Base-by-base conservation (phyloP, 2,113 vertebrate genomes). In the Montifringilla adamsi region DNA sequence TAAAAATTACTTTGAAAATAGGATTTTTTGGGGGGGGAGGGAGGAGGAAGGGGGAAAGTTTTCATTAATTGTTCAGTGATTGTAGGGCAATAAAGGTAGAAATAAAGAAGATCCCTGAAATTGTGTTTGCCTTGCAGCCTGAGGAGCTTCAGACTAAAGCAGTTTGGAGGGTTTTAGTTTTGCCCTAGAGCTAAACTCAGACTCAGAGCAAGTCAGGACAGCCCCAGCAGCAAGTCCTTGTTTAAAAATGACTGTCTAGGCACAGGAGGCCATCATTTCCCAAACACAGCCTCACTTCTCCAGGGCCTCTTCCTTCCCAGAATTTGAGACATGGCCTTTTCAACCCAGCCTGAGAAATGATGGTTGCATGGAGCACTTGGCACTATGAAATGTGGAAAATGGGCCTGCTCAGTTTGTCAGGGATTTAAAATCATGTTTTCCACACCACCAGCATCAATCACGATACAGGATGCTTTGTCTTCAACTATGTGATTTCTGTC, bases 31-130 rank as follows among this genome's bases (percentile, higher is more conserved):
- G 6, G 3, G 33, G 15, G 21, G 1, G 1, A 13, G 12, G 6
- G 6, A 27, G 14, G 10, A 4, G 12, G 6, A 6, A 11, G 4
- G 4, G 7, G 2, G 23, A 3, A 9, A 12, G 6, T 37, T 74
- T 56, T 72, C 31, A 56, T 84, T 77, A 72, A 58, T 91, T 77
- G 4, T 64, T 52, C 27, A 13, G 11, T 12, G 44, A 15, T 30
- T 53, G 27, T 3, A n/a, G 14, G 14, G n/a, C 6, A 27, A 46
- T 33, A 10, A 15, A 53, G 23, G 26, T 0, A 46, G 20, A 72
- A 58, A 16, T 35, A 24, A 43, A 41, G 12, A 43, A 3, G 2
- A 37, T 8, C 4, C 5, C 31, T 67, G 52, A 28, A 83, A 37
- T 4, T 2, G 15, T 27, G 39, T 24, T 37, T 46, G 41, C 44